Evolutionary conservation across 2,797 vertebrate genomes (phyloP).

Genomic region (Antrozous pallidus): DNA sequence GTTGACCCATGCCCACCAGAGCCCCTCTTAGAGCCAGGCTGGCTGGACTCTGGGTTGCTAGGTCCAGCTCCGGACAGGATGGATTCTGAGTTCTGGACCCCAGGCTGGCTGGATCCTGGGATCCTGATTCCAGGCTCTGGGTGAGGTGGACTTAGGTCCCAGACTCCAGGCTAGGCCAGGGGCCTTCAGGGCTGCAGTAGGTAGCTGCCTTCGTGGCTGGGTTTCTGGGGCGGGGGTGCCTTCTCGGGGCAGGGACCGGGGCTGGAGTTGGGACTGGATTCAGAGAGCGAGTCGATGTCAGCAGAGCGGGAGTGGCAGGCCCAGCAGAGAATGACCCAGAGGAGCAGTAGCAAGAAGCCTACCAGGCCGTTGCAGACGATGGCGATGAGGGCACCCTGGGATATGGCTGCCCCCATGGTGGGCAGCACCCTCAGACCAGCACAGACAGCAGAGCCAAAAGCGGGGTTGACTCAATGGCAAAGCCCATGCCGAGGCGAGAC

Average conservation of each 20-base stretch:
- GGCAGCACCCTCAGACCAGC: constrained; percentile 55
- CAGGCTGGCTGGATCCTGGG: constrained; percentile 18
- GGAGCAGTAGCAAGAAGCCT: constrained; percentile 82
- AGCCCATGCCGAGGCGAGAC: constrained; percentile 68
- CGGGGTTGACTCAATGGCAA: constrained; percentile 45
- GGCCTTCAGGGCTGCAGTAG: constrained; percentile 83
- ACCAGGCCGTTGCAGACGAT: constrained; percentile 85
- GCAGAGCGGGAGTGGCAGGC: constrained; percentile 84
- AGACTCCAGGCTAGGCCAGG: constrained; percentile 20
- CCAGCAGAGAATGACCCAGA: constrained; percentile 86
- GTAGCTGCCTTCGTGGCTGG: constrained; percentile 85
- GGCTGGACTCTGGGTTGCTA: constrained; percentile 32
- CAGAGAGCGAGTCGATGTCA: constrained; percentile 67
- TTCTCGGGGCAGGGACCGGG: constrained; percentile 82
- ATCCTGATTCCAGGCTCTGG: constrained; percentile 51
- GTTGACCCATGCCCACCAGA: neutral
- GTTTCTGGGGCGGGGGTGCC: constrained; percentile 73
- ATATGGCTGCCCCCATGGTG: constrained; percentile 84
- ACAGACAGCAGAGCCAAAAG: constrained; percentile 37
- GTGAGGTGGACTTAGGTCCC: constrained; percentile 43
- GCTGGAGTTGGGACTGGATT: constrained; percentile 76
- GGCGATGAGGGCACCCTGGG: constrained; percentile 84
- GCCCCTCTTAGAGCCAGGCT: constrained; percentile 18
- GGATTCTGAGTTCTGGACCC: constrained; percentile 35
- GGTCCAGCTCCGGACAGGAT: neutral